Evolutionary conservation across 2,797 vertebrate species (phyloP), one percentile per base, ranked within the genome.

Genomic region (Enteromius afrohamiltoni): DNA sequence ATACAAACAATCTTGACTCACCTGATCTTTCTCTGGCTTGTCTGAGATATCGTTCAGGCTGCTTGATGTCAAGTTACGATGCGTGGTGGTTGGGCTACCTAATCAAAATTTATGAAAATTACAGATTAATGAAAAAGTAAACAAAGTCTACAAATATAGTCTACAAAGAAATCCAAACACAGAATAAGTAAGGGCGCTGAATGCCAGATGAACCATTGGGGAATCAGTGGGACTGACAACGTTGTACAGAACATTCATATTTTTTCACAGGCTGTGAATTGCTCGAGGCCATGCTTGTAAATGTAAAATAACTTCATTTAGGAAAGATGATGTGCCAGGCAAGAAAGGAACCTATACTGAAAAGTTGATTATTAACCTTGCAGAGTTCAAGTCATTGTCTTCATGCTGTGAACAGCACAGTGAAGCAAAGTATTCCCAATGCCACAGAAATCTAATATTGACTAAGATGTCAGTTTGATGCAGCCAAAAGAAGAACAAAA

Each of bases 1-100:
- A 40, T 6, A 69, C 19, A 69, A 58, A 31, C n/a, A 31, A 80
- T 62, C 23, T 29, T 13, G 10, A 86, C 96, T 94, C 91, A 99
- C 98, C 96, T 99, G 98, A 8, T 99, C 97, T 88, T 98, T 99
- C 64, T 99, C 98, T 0, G 98, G 98, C 87, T 99, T 99, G 92
- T 99, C 98, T 0, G 98, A 99, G 89, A 99, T 97, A 92, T 99
- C 97, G 0, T 97, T 98, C 88, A 99, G 89, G 89, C 97, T 99
- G 92, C 95, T 96, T 87, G 98, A 97, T 21, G 96, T 94, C 93
- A 98, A 89, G 92, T 98, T 96, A 83, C 95, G 94, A 87, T 96
- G 97, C 34, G 97, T 83, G 82, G 96, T 95, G 89, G 95, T 93
- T 70, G 97, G 97, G 86, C 97, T 98, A 90, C 97, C 98, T 98